A percentile compares a stretch with the other conserved stretches of the same genome.
These are phyloP conservation scores for Daktulosphaira vitifoliae DNA, from an alignment of 1,140 invertebrate species.

Conservation along the genomic window DNA sequence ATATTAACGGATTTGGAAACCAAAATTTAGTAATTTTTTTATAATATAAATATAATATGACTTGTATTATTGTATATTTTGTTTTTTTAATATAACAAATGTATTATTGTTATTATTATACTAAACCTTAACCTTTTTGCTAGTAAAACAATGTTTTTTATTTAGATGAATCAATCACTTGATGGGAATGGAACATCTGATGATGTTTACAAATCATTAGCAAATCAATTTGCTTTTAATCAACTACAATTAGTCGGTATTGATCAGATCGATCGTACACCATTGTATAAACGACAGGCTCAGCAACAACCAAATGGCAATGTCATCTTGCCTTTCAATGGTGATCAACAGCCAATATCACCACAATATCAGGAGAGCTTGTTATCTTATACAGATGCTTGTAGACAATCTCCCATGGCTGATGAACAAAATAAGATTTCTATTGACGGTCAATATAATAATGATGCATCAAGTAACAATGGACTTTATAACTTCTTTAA, in stretches of 20 bases:
- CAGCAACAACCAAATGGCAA: conserved; percentile 18
- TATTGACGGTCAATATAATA: background rate
- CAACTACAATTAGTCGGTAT: conserved; percentile 9
- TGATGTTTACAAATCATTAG: conserved; percentile 11
- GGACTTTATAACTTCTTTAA: conserved; percentile 27
- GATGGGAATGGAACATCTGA: conserved; percentile 2
- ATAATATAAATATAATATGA: no score
- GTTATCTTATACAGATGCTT: conserved; percentile 19
- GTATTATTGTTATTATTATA: no score
- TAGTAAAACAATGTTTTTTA: no score
- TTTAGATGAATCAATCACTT: background rate
- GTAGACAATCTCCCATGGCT: conserved; percentile 25
- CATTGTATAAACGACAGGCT: conserved; percentile 14
- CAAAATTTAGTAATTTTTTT: background rate
- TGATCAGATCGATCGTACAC: conserved; percentile 24
- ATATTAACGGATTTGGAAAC: conserved; percentile 21
- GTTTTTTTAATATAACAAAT: no score
- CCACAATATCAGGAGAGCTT: background rate
- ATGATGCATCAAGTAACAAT: conserved; percentile 9
- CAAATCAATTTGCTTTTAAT: conserved; percentile 2
- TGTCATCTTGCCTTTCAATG: conserved; percentile 13
- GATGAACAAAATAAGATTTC: conserved; percentile 19
- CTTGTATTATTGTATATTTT: no score
- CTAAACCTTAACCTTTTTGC: no score
- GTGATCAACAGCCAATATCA: conserved; percentile 12